phyloP scores from a whole-genome alignment of 1,140 invertebrate genomes.

The Psilanteris sp. region DNA sequence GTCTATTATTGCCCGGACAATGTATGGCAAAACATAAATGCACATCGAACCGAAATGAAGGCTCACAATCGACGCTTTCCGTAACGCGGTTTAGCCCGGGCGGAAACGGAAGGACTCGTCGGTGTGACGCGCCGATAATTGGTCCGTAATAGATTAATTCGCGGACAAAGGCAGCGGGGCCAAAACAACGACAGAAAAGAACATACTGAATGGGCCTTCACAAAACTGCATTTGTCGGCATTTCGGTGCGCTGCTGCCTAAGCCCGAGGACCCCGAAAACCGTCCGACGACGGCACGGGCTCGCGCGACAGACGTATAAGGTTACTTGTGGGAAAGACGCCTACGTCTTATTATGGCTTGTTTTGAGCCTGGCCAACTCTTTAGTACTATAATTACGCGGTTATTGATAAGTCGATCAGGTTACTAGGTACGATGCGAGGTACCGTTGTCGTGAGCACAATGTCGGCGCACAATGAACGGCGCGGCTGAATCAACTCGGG shows the following conservation, averaged over 20 bases:
- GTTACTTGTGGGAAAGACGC: constrained; percentile 80
- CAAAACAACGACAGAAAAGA: constrained; percentile 69
- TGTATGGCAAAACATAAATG: constrained; percentile 44
- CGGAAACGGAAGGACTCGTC: constrained; percentile 53
- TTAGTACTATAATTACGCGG: constrained; percentile 80
- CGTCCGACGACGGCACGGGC: constrained; percentile 71
- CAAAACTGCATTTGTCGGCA: constrained; percentile 56
- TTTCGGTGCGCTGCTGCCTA: constrained; percentile 46
- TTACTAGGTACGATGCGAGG: constrained; percentile 70
- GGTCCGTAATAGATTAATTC: constrained; percentile 79
- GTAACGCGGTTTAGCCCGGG: not conserved
- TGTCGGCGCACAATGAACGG: constrained; percentile 62
- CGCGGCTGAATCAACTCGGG: constrained; percentile 38
- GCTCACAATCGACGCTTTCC: constrained; percentile 18
- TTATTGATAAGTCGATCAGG: constrained; percentile 81
- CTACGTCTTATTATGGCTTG: constrained; percentile 80
- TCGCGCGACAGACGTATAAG: constrained; percentile 77
- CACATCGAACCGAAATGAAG: constrained; percentile 33
- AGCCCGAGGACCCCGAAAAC: constrained; percentile 70
- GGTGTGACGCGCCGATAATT: constrained; percentile 74
- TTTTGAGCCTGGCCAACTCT: constrained; percentile 79
- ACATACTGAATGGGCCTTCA: constrained; percentile 62
- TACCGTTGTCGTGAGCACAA: constrained; percentile 68
- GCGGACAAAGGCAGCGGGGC: constrained; percentile 68
- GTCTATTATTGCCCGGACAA: not conserved